Percentiles rank a stretch among this genome's conserved stretches.
phyloP scores from a whole-genome alignment of 2,797 vertebrate species.

The Setipinna tenuifilis region DNA sequence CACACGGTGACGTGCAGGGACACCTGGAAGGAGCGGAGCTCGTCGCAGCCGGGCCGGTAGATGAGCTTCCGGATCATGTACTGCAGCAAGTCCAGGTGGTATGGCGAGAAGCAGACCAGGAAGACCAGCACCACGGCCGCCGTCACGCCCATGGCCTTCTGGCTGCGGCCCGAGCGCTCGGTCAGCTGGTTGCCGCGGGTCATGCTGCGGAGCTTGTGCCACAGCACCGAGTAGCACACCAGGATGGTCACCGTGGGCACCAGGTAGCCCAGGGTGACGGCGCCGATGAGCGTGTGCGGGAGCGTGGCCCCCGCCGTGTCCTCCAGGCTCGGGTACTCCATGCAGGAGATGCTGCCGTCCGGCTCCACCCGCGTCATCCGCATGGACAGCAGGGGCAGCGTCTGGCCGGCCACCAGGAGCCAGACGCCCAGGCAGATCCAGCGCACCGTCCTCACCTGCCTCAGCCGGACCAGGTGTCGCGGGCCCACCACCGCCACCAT shows the following conservation, averaged over 20 bases:
- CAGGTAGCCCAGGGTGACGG: conserved; percentile 65
- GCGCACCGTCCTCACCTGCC: conserved; percentile 52
- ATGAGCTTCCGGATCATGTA: conserved; percentile 68
- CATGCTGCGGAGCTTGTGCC: conserved; percentile 37
- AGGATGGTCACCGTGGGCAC: conserved; percentile 66
- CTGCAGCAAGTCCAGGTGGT: conserved; percentile 70
- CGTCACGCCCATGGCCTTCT: conserved; percentile 63
- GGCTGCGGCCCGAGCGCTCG: conserved; percentile 52
- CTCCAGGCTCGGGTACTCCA: conserved; percentile 72
- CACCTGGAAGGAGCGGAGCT: conserved; percentile 69
- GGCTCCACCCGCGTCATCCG: conserved; percentile 48
- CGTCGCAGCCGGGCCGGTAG: conserved; percentile 49
- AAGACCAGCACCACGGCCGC: conserved; percentile 58
- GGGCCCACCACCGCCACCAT: conserved; percentile 66
- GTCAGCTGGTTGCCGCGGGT: conserved; percentile 61
- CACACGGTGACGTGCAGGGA: conserved; percentile 70
- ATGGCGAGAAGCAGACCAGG: conserved; percentile 71
- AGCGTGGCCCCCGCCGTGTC: conserved; percentile 48
- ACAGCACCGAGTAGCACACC: conserved; percentile 60
- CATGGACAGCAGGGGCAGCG: conserved; percentile 57
- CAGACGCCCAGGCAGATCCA: conserved; percentile 58
- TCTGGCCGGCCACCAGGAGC: conserved; percentile 69
- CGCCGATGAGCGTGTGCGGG: conserved; percentile 53
- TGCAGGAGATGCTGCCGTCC: conserved; percentile 64
- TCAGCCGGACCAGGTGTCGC: conserved; percentile 39